Evolutionary conservation across 2,888 invertebrate genomes (phyloP).

Genomic region (Paralinhomoeus sp.): DNA sequence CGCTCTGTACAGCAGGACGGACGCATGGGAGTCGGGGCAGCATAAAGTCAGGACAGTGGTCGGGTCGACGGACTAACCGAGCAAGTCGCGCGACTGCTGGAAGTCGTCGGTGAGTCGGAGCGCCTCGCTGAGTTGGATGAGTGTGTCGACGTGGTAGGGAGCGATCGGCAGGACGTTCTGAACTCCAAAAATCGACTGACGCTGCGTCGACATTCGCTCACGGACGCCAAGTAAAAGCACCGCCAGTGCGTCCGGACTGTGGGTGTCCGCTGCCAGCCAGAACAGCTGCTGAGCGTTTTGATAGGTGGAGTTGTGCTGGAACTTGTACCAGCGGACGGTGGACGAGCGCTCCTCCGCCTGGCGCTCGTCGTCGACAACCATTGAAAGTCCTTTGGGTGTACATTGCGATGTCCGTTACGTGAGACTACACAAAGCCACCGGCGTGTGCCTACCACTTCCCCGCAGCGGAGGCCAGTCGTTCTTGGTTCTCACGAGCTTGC

Average conservation of each 20-base stretch:
- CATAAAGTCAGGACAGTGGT: neutral
- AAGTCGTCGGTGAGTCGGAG: slow-evolving; percentile 54
- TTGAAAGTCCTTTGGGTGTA: slow-evolving; percentile 37
- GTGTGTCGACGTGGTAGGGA: slow-evolving; percentile 55
- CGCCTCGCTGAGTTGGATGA: slow-evolving; percentile 55
- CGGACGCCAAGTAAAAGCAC: slow-evolving; percentile 29
- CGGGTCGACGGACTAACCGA: slow-evolving; percentile 27
- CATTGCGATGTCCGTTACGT: too few species aligned
- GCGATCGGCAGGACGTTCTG: slow-evolving; percentile 45
- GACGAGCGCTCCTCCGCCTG: too few species aligned
- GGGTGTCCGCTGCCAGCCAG: slow-evolving; percentile 50
- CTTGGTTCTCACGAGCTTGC: slow-evolving; percentile 40
- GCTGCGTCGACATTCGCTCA: neutral
- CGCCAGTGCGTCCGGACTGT: slow-evolving; percentile 52
- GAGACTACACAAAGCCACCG: neutral
- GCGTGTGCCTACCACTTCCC: slow-evolving; percentile 36
- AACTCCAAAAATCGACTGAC: slow-evolving; percentile 8
- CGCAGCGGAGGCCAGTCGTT: slow-evolving; percentile 47
- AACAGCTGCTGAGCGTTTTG: slow-evolving; percentile 49
- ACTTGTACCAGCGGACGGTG: slow-evolving; percentile 43
- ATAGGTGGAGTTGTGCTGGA: slow-evolving; percentile 50
- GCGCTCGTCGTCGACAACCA: too few species aligned
- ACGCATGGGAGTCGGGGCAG: neutral
- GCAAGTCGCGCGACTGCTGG: slow-evolving; percentile 50
- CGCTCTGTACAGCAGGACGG: slow-evolving; percentile 34